Evolutionary conservation across 1,140 invertebrate species (phyloP), one percentile per base, ranked within the genome.

Genomic region (Pseudachorutes palmiensis): DNA sequence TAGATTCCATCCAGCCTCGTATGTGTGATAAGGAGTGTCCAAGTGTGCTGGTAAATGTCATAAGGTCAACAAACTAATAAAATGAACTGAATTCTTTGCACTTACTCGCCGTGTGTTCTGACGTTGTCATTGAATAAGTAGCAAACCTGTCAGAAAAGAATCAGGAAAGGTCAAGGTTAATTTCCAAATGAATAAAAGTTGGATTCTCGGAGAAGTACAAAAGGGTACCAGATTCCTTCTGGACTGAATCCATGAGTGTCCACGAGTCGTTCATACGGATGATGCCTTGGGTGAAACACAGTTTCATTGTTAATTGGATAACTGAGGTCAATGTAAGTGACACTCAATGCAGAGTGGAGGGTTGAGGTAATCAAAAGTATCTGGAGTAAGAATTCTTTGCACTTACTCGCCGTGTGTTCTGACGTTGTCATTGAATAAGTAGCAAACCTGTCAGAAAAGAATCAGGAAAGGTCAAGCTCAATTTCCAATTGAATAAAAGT

Each of bases 21-120:
- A 64, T 9, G 36, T 45, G 26, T 67, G 65, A 49, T 70, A 67
- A 1, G 69, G 69, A 0, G 69, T 48, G 32, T 70, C 69, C 2
- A 70, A 61, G 36, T 70, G 69, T 0, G 69, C 51, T 55, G 24
- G 5, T 55, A 55, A 55, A 55, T 55, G 24, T 24, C 9, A 55
- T 55, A 16, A 65, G 31, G 61, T 61, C 16, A 61, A 64, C 0
- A 29, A 61, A 12, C 57, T 64, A 24, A 41, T 14, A 60, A 60
- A 60, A 30, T 29, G 26, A 32, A 14, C 16, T 32, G 31, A 60
- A 60, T 60, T 45, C 19, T 19, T 3, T 64, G 2, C 22, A 5
- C 28, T 51, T 59, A 58, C 64, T 45, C 30, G 5, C 31, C 51
- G 33, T 22, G 31, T 63, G 41, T 30, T 63, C 33, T 33, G 60